These are phyloP conservation scores for Anthonomus grandis DNA, from an alignment of 1,140 invertebrate genomes.

Conservation along the genomic window DNA sequence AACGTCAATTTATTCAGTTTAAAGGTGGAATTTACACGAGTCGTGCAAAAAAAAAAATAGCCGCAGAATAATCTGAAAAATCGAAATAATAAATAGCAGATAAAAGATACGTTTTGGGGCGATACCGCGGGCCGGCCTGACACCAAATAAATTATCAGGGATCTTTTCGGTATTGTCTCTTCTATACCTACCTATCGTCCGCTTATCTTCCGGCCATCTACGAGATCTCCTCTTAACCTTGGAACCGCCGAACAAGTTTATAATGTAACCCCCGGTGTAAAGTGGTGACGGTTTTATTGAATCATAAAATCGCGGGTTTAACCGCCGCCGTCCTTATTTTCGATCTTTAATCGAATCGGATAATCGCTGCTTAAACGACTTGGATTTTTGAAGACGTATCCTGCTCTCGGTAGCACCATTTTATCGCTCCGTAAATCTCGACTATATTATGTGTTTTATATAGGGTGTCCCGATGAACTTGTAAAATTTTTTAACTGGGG, in stretches of 20 bases:
- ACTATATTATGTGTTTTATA: too few relatives aligned
- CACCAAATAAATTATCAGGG: conserved; percentile 26
- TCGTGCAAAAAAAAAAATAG: conserved; percentile 4
- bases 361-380: neutral
- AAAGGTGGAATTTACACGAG: conserved; percentile 12
- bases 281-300: conserved; percentile 23
- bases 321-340: conserved; percentile 16
- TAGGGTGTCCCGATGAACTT: too few relatives aligned
- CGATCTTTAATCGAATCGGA: conserved; percentile 1
- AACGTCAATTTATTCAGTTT: neutral
- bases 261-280: conserved; percentile 14
- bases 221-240: conserved; percentile 23
- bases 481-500: too few relatives aligned
- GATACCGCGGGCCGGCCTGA: conserved; percentile 17
- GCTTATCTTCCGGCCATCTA: conserved; percentile 18
- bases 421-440: too few relatives aligned
- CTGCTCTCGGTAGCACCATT: too few relatives aligned
- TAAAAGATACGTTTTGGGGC: conserved; percentile 26
- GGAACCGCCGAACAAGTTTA: conserved; percentile 19
- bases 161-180: conserved; percentile 27
- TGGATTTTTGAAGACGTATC: too few relatives aligned
- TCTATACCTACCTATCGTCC: conserved; percentile 16
- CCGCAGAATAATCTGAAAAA: conserved; percentile 19
- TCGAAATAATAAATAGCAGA: conserved; percentile 26
- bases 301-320: conserved; percentile 23